Percentiles rank a stretch among this genome's conserved stretches.
These are phyloP conservation scores for Siphamia tubifer DNA, from an alignment of 2,113 vertebrate genomes.

Conservation along the genomic window DNA sequence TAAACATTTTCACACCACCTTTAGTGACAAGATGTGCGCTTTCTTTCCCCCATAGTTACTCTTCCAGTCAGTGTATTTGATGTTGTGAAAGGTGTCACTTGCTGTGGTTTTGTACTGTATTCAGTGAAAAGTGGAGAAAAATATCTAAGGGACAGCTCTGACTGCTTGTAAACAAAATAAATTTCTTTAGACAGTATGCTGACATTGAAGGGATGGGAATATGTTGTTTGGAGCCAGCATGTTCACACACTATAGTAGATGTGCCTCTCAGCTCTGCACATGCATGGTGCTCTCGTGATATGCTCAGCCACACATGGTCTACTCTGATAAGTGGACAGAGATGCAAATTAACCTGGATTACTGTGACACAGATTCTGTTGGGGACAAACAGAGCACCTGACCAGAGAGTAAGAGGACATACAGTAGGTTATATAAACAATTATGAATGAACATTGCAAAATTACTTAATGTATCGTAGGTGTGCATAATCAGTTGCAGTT, in stretches of 20 bases:
- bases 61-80: not conserved
- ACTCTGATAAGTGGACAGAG: not conserved
- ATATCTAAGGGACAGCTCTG: constrained; percentile 3
- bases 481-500: no score
- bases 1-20: not conserved
- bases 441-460: not conserved
- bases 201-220: not conserved
- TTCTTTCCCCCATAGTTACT: not conserved
- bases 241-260: constrained; percentile 1
- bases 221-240: not conserved
- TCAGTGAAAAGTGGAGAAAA: not conserved
- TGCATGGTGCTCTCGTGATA: not conserved
- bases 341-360: constrained; percentile 1
- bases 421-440: not conserved
- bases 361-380: not conserved
- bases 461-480: no score
- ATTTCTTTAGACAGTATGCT: constrained; percentile 3
- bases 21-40: not conserved
- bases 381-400: not conserved
- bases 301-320: not conserved
- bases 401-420: not conserved
- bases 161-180: constrained; percentile 22
- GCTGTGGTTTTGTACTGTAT: not conserved
- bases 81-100: not conserved
- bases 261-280: not conserved